These are phyloP conservation scores for Cerceris rybyensis DNA, from an alignment of 2,888 invertebrate species.

Conservation along the genomic window DNA sequence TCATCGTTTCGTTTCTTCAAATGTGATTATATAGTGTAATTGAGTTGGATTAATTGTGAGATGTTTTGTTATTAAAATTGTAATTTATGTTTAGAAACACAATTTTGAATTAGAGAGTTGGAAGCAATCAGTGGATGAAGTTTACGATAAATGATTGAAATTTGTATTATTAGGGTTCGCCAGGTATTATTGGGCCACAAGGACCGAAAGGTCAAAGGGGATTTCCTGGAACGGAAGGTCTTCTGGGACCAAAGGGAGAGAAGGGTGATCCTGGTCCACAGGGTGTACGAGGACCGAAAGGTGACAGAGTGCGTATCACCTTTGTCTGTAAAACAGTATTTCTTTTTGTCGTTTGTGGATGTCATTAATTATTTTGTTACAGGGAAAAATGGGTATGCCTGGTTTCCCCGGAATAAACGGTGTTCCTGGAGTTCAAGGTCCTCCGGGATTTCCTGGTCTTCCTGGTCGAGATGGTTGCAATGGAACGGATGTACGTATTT, in stretches of 20 bases:
- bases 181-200: slow-evolving; percentile 87
- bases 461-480: slow-evolving; percentile 97
- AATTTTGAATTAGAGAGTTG: too few relatives aligned
- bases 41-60: too few relatives aligned
- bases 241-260: slow-evolving; percentile 93
- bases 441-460: slow-evolving; percentile 87
- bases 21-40: too few relatives aligned
- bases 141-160: not conserved
- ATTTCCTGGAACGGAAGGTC: slow-evolving; percentile 92
- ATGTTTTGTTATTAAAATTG: too few relatives aligned
- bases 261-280: slow-evolving; percentile 93
- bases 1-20: too few relatives aligned
- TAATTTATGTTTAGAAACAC: too few relatives aligned
- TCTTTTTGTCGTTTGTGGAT: slow-evolving; percentile 4
- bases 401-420: slow-evolving; percentile 92
- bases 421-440: slow-evolving; percentile 88
- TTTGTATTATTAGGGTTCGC: slow-evolving; percentile 85
- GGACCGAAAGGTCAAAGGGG: slow-evolving; percentile 91
- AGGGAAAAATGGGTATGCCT: slow-evolving; percentile 93
- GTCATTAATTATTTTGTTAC: slow-evolving; percentile 9
- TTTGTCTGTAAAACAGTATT: too few relatives aligned
- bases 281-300: slow-evolving; percentile 92
- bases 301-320: slow-evolving; percentile 85
- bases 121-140: not conserved
- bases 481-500: slow-evolving; percentile 92